Evolutionary conservation across 2,888 invertebrate species (phyloP).

Genomic region (Timema cristinae): DNA sequence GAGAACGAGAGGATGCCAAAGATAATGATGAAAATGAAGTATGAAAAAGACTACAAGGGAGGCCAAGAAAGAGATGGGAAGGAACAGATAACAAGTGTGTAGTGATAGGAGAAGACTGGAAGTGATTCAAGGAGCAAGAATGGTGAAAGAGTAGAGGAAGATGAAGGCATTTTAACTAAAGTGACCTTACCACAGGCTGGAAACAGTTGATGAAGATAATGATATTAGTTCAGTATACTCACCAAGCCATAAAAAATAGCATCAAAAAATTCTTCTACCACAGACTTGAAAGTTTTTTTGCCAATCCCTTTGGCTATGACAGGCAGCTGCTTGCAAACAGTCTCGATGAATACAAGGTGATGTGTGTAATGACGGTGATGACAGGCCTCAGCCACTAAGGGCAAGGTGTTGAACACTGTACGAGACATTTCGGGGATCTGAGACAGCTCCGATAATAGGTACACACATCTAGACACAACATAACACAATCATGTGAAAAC

Average conservation of each 20-base stretch:
- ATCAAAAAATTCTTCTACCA: conserved; percentile 49
- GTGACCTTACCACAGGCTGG: too few relatives aligned
- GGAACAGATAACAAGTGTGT: too few relatives aligned
- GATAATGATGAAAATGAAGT: too few relatives aligned
- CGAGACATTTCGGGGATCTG: conserved; percentile 40
- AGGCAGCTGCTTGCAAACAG: conserved; percentile 50
- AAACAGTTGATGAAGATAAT: background rate
- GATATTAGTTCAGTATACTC: conserved; percentile 35
- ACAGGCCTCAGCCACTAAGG: conserved; percentile 45
- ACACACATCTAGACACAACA: conserved; percentile 43
- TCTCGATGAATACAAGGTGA: conserved; percentile 49
- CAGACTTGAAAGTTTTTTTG: conserved; percentile 49
- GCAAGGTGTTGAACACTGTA: conserved; percentile 42
- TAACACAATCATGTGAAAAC: too few relatives aligned
- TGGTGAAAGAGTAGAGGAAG: background rate
- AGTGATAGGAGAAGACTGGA: too few relatives aligned
- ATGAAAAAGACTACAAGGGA: too few relatives aligned
- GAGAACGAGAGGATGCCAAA: too few relatives aligned
- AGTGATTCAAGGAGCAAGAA: too few relatives aligned
- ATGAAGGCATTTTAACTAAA: background rate
- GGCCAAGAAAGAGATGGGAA: too few relatives aligned
- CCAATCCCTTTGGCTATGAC: conserved; percentile 47
- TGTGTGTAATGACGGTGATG: conserved; percentile 47
- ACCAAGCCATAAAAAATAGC: conserved; percentile 49
- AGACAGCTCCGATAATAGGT: conserved; percentile 46